These are phyloP conservation scores for Caenorhabditis inopinata DNA, from an alignment of 1,140 invertebrate genomes.

Conservation along the genomic window DNA sequence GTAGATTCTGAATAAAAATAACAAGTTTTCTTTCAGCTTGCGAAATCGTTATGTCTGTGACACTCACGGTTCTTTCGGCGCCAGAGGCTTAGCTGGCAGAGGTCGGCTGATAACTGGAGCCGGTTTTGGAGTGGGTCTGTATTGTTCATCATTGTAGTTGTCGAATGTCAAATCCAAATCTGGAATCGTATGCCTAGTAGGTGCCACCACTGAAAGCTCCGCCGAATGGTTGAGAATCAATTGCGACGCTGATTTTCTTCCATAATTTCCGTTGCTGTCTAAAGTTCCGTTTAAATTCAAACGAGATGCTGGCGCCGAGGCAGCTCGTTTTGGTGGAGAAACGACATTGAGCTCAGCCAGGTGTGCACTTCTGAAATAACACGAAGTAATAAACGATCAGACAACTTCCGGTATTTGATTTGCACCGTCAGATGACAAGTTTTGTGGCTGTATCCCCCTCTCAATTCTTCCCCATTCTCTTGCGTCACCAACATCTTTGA, in stretches of 20 bases:
- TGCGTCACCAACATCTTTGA: slow-evolving; percentile 16
- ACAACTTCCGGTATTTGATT: slow-evolving; percentile 32
- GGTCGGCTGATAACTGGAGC: not conserved
- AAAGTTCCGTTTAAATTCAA: slow-evolving; percentile 4
- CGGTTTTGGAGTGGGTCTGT: slow-evolving; percentile 24
- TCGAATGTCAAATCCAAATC: slow-evolving; percentile 4
- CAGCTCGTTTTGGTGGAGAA: not conserved
- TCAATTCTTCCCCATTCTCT: not conserved
- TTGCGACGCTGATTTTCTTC: slow-evolving; percentile 1
- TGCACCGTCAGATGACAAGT: slow-evolving; percentile 22
- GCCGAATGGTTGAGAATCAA: not conserved
- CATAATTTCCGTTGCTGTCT: slow-evolving; percentile 10
- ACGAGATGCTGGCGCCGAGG: not conserved
- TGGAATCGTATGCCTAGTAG: not conserved
- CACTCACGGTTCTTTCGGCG: slow-evolving; percentile 20
- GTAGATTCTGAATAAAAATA: slow-evolving; percentile 43
- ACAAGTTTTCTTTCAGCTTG: slow-evolving; percentile 22
- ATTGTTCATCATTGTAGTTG: slow-evolving; percentile 16
- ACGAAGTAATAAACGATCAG: not conserved
- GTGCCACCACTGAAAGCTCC: not conserved
- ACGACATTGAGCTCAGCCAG: slow-evolving; percentile 1
- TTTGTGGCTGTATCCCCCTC: slow-evolving; percentile 16
- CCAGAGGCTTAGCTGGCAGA: slow-evolving; percentile 4
- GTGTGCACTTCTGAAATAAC: slow-evolving; percentile 7
- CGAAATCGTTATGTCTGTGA: not conserved